Evolutionary conservation across 1,140 invertebrate genomes (phyloP), one percentile per base, ranked within the genome.

Genomic region (Drosophila repleta): DNA sequence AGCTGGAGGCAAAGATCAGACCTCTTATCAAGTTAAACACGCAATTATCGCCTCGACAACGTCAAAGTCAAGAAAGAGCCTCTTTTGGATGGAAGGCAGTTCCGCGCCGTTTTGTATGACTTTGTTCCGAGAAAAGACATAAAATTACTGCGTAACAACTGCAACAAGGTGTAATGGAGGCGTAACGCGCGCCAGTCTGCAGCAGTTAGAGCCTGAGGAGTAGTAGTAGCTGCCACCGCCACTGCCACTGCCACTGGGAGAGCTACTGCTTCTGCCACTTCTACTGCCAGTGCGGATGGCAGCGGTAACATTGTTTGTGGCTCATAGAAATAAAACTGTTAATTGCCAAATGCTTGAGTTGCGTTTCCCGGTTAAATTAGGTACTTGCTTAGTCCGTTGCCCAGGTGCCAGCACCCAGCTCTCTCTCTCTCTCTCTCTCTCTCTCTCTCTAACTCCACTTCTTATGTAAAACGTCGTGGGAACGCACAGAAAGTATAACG

Each of bases 291-390:
- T 37, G 26, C 37, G 73, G 72, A 60, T 70, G 78, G 61, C 61
- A 56, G 63, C 67, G 80, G 63, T 81, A 90, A 89, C 84, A 89
- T 70, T 89, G 85, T 89, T 80, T 78, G 84, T 79, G 65, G 63
- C 74, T 90, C 85, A 90, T 90, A 85, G 85, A 89, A 89, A 80
- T 89, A 89, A 89, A 89, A 89, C 78, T 85, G 81, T 89, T 89
- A 89, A 90, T 89, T 85, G 85, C 81, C 85, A 84, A 81, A 80
- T 79, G 87, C 35, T 85, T 85, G 82, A 87, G 74, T 85, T 81
- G 74, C 56, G 68, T 77, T 81, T 87, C 39, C 75, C 75, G 74
- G 41, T 81, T 87, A 78, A 85, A 81, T 87, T 81, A 81, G 76
- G 56, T 68, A 68, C 39, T 61, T 51, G 55, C 37, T 13, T 41